Conservation (phyloP, 2,113 vertebrate species). For the Typhlomys cinereus region DNA sequence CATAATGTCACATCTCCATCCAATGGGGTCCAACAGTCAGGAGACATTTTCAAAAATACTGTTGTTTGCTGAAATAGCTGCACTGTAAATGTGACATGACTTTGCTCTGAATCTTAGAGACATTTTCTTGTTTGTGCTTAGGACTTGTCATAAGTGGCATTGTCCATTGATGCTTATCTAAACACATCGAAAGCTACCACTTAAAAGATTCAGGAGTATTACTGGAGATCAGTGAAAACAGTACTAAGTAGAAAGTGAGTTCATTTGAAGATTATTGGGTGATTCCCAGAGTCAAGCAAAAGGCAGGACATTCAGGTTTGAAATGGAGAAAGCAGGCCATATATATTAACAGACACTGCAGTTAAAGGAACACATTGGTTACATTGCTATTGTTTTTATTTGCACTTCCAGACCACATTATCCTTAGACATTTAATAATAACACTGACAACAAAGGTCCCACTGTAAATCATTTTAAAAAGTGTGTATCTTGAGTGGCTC, state of each 20-base stretch:
- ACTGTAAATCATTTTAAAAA: not conserved
- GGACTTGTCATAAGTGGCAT: not conserved
- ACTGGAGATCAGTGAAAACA: not conserved
- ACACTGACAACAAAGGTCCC: not conserved
- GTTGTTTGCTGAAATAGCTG: not conserved
- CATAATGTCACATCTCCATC: not conserved
- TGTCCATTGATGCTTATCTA: not conserved
- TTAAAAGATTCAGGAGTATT: not conserved
- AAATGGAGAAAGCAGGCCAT: not conserved
- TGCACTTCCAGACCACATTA: not conserved
- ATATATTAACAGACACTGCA: not conserved
- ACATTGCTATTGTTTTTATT: not conserved
- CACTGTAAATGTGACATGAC: not conserved
- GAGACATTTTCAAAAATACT: not conserved
- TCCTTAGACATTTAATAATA: not conserved
- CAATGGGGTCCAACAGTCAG: not conserved
- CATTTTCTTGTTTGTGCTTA: not conserved
- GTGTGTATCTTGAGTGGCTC: not conserved
- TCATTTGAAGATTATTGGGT: not conserved
- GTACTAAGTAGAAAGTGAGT: slow-evolving; percentile 22
- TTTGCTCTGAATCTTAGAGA: not conserved
- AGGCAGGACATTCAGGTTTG: not conserved
- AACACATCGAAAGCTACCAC: no score
- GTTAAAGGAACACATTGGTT: not conserved
- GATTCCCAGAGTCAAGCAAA: not conserved